A percentile compares a stretch with the other conserved stretches of the same genome.
These are phyloP conservation scores for Podargus strigoides DNA, from an alignment of 2,797 vertebrate genomes.

Conservation along the genomic window DNA sequence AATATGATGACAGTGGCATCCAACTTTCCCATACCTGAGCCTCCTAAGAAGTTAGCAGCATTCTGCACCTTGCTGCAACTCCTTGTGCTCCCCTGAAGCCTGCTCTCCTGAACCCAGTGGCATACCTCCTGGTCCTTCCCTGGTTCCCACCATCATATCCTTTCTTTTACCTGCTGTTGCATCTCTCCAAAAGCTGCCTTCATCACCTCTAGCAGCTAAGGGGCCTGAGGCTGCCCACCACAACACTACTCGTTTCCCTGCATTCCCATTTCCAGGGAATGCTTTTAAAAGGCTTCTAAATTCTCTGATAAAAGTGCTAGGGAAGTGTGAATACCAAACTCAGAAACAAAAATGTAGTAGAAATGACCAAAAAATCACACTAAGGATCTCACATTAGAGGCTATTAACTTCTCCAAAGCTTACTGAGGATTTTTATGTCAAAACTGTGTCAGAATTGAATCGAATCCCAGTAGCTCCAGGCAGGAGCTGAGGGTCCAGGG, in stretches of 20 bases:
- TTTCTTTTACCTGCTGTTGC: background rate
- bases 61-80: background rate
- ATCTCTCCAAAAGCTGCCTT: background rate
- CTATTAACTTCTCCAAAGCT: background rate
- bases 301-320: background rate
- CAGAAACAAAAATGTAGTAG: background rate
- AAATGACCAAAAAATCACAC: background rate
- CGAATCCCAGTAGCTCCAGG: background rate
- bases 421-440: background rate
- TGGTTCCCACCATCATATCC: background rate
- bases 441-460: background rate
- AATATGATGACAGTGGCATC: background rate
- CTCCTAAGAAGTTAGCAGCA: background rate
- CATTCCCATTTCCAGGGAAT: background rate
- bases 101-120: background rate
- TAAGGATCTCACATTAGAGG: background rate
- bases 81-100: background rate
- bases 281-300: no score
- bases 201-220: rapidly evolving
- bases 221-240: background rate
- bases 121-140: background rate
- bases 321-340: background rate
- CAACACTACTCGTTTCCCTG: rapidly evolving
- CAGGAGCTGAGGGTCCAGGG: background rate
- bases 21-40: background rate